phyloP scores from a whole-genome alignment of 2,797 vertebrate species.

The Pseudotriccus pelzelni region DNA sequence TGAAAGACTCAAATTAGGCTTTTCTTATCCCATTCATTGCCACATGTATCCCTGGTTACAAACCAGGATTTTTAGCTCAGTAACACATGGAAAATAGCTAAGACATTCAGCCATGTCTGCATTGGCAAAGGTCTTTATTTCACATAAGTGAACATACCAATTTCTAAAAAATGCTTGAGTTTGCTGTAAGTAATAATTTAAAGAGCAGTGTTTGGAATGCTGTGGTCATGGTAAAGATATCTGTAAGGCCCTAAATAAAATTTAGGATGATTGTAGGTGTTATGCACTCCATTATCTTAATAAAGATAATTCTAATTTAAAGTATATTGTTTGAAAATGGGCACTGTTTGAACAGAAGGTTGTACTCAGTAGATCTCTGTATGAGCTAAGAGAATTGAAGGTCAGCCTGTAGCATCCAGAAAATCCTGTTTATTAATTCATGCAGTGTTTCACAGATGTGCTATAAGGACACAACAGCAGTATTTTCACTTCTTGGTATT shows the following conservation, averaged over 20 bases:
- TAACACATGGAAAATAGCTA: neutral
- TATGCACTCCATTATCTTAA: neutral
- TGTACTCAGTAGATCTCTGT: neutral
- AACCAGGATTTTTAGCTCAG: neutral
- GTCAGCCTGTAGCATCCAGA: conserved; percentile 24
- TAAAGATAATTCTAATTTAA: neutral
- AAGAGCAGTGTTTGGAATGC: neutral
- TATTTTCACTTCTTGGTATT: conserved; percentile 40
- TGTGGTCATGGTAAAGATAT: neutral
- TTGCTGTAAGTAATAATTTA: neutral
- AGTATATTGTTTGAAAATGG: neutral
- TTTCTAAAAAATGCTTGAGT: neutral
- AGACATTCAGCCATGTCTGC: neutral
- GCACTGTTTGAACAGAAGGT: neutral
- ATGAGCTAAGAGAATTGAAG: neutral
- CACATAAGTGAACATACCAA: neutral
- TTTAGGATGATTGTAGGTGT: neutral
- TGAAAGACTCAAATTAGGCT: neutral
- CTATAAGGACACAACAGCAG: neutral
- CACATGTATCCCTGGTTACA: neutral
- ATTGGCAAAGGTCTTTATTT: neutral
- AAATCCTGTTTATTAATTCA: conserved; percentile 36
- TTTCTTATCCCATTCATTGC: neutral
- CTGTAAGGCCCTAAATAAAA: neutral
- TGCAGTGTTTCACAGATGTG: neutral